Evolutionary conservation across 2,888 invertebrate genomes (phyloP).

Genomic region (Athalia circularis): DNA sequence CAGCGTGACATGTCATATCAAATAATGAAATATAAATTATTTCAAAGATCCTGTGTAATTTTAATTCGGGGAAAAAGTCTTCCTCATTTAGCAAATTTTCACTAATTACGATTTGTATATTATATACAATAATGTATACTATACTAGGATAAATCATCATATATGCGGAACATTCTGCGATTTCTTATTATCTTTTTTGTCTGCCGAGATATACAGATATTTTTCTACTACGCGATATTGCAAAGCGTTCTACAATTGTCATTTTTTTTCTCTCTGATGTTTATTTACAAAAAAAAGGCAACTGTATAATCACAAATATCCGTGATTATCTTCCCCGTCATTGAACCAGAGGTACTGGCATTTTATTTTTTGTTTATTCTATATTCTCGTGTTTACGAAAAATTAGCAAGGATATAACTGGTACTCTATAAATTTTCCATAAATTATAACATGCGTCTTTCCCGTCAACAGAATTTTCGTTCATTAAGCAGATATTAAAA

Average conservation of each 20-base stretch:
- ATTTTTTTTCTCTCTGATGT: background rate
- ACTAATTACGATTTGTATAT: too few species aligned
- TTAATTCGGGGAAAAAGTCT: background rate
- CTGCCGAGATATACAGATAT: too few species aligned
- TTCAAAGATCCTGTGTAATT: background rate
- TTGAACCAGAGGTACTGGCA: background rate
- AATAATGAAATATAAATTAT: slow-evolving; percentile 43
- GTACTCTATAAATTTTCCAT: background rate
- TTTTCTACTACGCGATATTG: background rate
- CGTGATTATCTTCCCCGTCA: background rate
- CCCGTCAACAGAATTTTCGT: too few species aligned
- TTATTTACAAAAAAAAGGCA: slow-evolving; percentile 39
- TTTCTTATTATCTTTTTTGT: too few species aligned
- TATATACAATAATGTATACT: too few species aligned
- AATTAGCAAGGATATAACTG: slow-evolving; percentile 13
- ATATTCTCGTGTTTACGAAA: background rate
- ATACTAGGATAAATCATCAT: too few species aligned
- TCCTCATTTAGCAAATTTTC: too few species aligned
- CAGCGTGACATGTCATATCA: slow-evolving; percentile 20
- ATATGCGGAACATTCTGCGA: too few species aligned
- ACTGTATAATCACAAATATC: slow-evolving; percentile 17
- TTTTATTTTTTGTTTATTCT: background rate
- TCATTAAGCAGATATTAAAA: too few species aligned
- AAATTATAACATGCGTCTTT: background rate
- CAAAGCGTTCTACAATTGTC: background rate